These are phyloP conservation scores for Spisula solida DNA, from an alignment of 2,888 invertebrate genomes.

Conservation along the genomic window DNA sequence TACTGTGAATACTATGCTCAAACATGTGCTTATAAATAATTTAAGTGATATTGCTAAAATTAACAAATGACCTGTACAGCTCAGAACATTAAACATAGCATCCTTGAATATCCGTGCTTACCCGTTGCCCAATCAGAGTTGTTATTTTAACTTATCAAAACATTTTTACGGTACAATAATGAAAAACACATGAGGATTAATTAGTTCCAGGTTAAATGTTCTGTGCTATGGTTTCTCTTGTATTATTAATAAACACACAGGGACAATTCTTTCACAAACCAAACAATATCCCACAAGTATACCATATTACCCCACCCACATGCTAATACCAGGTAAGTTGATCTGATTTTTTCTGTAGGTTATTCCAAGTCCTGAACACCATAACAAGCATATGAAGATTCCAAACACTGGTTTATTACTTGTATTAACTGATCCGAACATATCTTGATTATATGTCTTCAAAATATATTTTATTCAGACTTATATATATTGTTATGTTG, in stretches of 20 bases:
- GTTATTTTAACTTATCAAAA: too few species aligned
- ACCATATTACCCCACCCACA: background rate
- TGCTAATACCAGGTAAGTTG: background rate
- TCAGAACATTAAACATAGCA: too few species aligned
- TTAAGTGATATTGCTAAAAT: background rate
- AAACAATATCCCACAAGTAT: background rate
- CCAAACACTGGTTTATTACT: background rate
- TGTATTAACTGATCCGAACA: background rate
- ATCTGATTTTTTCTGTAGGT: background rate
- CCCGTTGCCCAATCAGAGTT: too few species aligned
- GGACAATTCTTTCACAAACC: background rate
- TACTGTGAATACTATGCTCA: background rate
- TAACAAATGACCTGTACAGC: background rate
- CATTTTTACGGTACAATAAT: too few species aligned
- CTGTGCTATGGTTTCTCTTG: background rate
- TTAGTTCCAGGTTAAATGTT: too few species aligned
- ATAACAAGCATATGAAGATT: background rate
- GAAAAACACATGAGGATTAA: too few species aligned
- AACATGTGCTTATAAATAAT: background rate
- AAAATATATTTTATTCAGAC: too few species aligned
- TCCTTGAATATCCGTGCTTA: too few species aligned
- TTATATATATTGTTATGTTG: too few species aligned
- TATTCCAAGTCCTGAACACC: background rate
- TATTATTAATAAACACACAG: background rate
- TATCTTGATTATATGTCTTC: background rate